Percentiles rank a stretch among this genome's conserved stretches.
Conservation (phyloP, 2,888 invertebrate species). For the Cryptosula pallasiana region DNA sequence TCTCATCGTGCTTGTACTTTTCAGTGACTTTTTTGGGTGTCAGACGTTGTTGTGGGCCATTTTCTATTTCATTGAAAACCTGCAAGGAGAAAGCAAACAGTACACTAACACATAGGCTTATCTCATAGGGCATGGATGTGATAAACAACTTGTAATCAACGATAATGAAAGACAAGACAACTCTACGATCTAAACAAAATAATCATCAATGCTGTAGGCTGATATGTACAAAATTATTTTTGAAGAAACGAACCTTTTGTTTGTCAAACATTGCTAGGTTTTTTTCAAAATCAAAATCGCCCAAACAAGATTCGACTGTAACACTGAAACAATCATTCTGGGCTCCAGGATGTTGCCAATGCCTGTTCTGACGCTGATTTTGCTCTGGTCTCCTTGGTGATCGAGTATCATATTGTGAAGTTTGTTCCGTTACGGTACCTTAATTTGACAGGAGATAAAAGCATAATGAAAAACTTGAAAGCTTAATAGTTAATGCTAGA, state of each 20-base stretch:
- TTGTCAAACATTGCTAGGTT: constrained; percentile 88
- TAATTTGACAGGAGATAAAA: too few species aligned
- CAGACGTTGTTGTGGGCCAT: not conserved
- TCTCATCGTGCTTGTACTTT: constrained; percentile 11
- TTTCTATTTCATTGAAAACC: constrained; percentile 22
- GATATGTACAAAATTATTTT: too few species aligned
- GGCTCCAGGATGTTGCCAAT: not conserved
- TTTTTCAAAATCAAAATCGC: constrained; percentile 90
- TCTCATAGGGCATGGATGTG: too few species aligned
- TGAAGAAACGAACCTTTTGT: constrained; percentile 59
- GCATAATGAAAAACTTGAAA: too few species aligned
- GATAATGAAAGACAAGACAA: too few species aligned
- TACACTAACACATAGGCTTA: too few species aligned
- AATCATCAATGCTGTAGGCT: too few species aligned
- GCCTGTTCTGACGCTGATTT: not conserved
- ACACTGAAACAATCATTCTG: constrained; percentile 68
- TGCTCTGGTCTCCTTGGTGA: constrained; percentile 11
- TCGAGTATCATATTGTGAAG: too few species aligned
- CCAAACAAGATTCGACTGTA: constrained; percentile 63
- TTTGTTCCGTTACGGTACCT: too few species aligned
- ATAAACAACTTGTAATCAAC: too few species aligned
- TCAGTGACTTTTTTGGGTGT: constrained; percentile 1
- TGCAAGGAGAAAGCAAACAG: not conserved
- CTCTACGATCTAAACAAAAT: too few species aligned
- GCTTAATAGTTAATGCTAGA: too few species aligned